Percentiles rank a stretch among this genome's conserved stretches.
Conservation (phyloP, 2,888 invertebrate genomes). For the Hyalella azteca region DNA sequence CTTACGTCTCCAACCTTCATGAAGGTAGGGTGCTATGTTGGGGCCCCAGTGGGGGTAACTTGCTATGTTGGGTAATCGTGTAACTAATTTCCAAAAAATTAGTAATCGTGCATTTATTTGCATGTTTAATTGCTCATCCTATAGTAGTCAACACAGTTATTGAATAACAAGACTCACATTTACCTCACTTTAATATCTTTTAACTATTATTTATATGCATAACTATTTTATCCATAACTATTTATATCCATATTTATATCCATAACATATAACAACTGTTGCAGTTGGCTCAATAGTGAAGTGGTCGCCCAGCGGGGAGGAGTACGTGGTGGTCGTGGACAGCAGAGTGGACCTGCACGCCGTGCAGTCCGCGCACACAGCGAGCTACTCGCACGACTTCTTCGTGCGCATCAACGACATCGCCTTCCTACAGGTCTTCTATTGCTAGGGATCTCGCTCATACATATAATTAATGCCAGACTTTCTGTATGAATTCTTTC, state of each 20-base stretch:
- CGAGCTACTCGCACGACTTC: constrained; percentile 73
- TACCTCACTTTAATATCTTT: too few species aligned
- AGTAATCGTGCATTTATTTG: too few species aligned
- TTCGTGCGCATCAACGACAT: constrained; percentile 74
- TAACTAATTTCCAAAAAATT: too few species aligned
- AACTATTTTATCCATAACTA: background rate
- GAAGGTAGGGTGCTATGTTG: too few species aligned
- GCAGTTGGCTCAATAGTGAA: constrained; percentile 63
- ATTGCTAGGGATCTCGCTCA: too few species aligned
- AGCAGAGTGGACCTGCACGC: constrained; percentile 80
- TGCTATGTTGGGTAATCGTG: too few species aligned
- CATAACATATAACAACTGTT: constrained; percentile 60
- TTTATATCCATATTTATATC: background rate
- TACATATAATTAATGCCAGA: too few species aligned
- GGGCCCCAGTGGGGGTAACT: too few species aligned
- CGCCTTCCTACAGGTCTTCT: constrained; percentile 71
- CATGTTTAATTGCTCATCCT: background rate
- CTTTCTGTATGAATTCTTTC: too few species aligned
- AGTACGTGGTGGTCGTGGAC: constrained; percentile 77
- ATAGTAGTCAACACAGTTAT: background rate
- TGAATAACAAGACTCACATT: background rate
- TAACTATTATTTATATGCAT: background rate
- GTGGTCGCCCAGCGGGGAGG: constrained; percentile 80
- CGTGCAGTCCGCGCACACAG: constrained; percentile 77
- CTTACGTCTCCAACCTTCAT: constrained; percentile 85